phyloP scores from a whole-genome alignment of 2,888 invertebrate species.

The Drosophila histrio region DNA sequence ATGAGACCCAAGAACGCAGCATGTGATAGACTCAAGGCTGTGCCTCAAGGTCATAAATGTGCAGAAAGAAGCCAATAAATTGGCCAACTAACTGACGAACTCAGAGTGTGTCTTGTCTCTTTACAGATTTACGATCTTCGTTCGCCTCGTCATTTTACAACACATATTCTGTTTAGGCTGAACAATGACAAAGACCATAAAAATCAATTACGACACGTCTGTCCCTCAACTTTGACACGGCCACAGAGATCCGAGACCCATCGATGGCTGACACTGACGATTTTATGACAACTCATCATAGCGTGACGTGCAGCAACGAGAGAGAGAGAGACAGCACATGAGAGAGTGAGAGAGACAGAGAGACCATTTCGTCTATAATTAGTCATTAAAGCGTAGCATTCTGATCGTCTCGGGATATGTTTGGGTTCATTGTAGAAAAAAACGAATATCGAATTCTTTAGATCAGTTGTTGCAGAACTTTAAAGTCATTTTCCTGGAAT shows the following conservation, averaged over 20 bases:
- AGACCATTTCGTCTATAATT: constrained; percentile 74
- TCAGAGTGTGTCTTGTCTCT: constrained; percentile 17
- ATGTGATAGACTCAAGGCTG: constrained; percentile 51
- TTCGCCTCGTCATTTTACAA: constrained; percentile 19
- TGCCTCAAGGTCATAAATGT: constrained; percentile 64
- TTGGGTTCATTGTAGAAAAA: constrained; percentile 25
- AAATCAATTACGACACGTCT: constrained; percentile 80
- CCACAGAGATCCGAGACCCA: constrained; percentile 29
- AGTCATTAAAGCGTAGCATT: constrained; percentile 81
- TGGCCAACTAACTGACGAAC: constrained; percentile 52
- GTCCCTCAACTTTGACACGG: constrained; percentile 74
- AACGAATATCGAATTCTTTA: constrained; percentile 43
- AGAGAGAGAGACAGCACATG: background rate
- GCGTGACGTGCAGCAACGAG: constrained; percentile 67
- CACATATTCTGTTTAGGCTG: constrained; percentile 28
- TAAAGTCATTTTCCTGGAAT: constrained; percentile 54
- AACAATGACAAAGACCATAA: constrained; percentile 74
- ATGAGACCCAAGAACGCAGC: constrained; percentile 38
- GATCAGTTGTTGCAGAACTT: constrained; percentile 42
- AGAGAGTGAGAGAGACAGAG: constrained; percentile 10
- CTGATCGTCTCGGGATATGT: constrained; percentile 54
- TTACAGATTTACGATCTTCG: constrained; percentile 68
- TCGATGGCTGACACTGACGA: constrained; percentile 58
- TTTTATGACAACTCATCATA: constrained; percentile 82
- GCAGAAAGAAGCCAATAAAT: constrained; percentile 55